Base-by-base conservation (phyloP, 2,888 invertebrate genomes). In the Idaea aversata region DNA sequence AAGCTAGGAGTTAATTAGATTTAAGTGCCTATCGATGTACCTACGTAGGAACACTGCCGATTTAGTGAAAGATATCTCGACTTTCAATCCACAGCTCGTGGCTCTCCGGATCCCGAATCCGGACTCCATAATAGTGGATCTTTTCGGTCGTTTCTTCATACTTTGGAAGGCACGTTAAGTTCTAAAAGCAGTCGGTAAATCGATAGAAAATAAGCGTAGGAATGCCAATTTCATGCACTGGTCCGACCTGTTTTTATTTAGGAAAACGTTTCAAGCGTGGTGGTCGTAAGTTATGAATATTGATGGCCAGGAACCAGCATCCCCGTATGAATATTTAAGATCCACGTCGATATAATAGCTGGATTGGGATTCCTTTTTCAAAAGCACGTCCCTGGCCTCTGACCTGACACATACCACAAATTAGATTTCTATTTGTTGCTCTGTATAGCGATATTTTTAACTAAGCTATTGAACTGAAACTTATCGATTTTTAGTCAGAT, bases 311-410 rank as follows among this genome's bases (percentile, higher is more conserved):
- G 75, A 78, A 83, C 75, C 80, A 79, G 79, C 81, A 78, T 78
- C 76, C 77, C 78, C 75, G 73, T 81, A 84, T 88, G 87, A 88
- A 88, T 88, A 87, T 86, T 87, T 83, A 86, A 86, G 73, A 73
- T 75, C 72, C 75, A 75, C 77, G 77, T 82, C 81, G 77, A 84
- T 84, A 81, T 79, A 77, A 78, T 78, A 79, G 78, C 77, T 72
- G 76, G 77, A 13, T 47, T 10, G 47, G 47, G 47, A 6, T 71
- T 73, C 72, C 71, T 75, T 80, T 79, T 80, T 76, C 76, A 75
- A 74, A 73, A 1, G 25, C 70, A 78, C 74, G 77, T 79, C 70
- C 57, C 70, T 71, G 64, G 60, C 61, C 71, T 68, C 72, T 71
- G 72, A 67, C 72, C 72, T 71, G 72, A 67, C 72, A 76, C 69